Base-by-base conservation (phyloP, 2,888 invertebrate genomes). In the Criorhina ranunculi region DNA sequence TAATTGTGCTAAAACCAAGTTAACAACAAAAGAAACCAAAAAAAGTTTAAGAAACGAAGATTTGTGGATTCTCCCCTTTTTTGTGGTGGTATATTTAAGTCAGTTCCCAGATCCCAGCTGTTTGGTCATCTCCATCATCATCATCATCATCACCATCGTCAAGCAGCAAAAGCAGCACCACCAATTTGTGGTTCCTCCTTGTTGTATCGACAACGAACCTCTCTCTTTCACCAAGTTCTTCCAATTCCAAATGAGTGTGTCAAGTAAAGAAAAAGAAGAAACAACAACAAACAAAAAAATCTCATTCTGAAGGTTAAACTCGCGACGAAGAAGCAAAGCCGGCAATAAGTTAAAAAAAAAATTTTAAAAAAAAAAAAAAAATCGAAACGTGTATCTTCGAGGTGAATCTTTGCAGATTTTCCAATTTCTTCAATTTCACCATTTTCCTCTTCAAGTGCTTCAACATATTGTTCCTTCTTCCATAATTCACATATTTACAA, bases 251-350 rank as follows among this genome's bases (percentile, higher is more conserved):
- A 57, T 64, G 77, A 81, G 62, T 70, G 81, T 77, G 64, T 70
- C 51, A 69, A 55, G 73, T 64, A 53, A 62, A 69, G 51, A 55
- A 44, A 29, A 24, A 24, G 24, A 1, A n/a, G n/a, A 24, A 24
- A 24, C 24, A 24, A 24, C 24, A 24, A n/a, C n/a, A 24, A 24
- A 24, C 2, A 24, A 57, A 57, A 46, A 72, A 78, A 9, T 33
- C 44, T 12, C 19, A 51, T 33, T 78, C 37, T 78, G 78, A 82
- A 82, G 82, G 82, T 82, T 82, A 78, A 82, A 51, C 46, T 53
- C 75, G 67, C 67, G 53, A 66, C 49, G 55, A 69, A 64, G 66
- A 46, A 55, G 51, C 59, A 82, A 81, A 77, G 78, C 82, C 82
- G 82, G 82, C 78, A 78, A 72, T 31, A 78, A 78, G 70, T 42